These are phyloP conservation scores for Gallinago solitaria DNA, from an alignment of 2,797 vertebrate genomes.

Conservation along the genomic window DNA sequence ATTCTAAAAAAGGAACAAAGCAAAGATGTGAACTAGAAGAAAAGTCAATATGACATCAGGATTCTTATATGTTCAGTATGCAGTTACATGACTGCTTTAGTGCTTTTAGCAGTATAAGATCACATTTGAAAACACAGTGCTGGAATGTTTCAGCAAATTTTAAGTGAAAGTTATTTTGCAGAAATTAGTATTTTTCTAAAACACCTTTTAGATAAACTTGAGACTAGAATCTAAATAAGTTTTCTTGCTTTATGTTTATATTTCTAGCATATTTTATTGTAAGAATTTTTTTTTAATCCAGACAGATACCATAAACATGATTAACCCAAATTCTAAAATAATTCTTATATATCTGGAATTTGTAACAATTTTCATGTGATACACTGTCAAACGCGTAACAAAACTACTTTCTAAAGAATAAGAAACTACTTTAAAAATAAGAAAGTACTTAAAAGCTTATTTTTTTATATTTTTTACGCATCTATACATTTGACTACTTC, in stretches of 20 bases:
- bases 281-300: not conserved
- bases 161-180: not conserved
- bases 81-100: not conserved
- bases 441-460: not conserved
- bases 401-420: not conserved
- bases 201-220: not conserved
- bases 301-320: not conserved
- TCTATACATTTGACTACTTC: slow-evolving; percentile 4
- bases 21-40: slow-evolving; percentile 56
- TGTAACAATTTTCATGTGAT: not conserved
- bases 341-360: not conserved
- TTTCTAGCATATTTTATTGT: not conserved
- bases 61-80: not conserved
- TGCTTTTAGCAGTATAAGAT: not conserved
- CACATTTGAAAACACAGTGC: not conserved
- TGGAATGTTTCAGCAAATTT: not conserved
- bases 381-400: not conserved
- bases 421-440: not conserved
- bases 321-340: not conserved
- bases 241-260: not conserved
- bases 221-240: not conserved
- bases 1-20: slow-evolving; percentile 82
- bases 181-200: not conserved
- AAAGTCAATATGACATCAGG: slow-evolving; percentile 52
- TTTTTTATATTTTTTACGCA: not conserved